Evolutionary conservation across 2,113 vertebrate genomes (phyloP), one percentile per base, ranked within the genome.

Genomic region (Pterocles burchelli): DNA sequence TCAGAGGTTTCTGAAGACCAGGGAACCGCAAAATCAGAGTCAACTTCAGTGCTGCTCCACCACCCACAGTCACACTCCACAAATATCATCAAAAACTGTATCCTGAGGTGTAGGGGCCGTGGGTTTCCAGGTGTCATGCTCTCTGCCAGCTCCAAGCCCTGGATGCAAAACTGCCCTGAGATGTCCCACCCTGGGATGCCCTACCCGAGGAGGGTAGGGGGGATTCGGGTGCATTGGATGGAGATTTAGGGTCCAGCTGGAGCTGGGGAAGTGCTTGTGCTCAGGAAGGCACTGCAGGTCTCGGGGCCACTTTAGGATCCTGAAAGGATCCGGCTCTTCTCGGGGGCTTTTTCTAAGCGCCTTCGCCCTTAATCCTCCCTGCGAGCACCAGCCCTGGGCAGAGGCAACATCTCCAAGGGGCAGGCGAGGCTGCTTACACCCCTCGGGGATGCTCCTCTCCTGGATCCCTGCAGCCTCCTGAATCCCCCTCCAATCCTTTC

Each of bases 21-120:
- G 20, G 15, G 48, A 88, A 14, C 36, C 33, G 28, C 51, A 7
- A 87, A 79, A 72, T 24, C 25, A 52, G 28, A 20, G 4, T 33
- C 45, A 79, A 63, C 33, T 29, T 78, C 1, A 24, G 22, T 31
- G 31, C 38, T 72, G n/a, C n/a, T 76, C n/a, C 6, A 0, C 46
- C 2, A 5, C 18, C 18, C 1, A 0, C 0, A 0, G 13, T 51
- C 51, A 82, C 1, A 2, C 22, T 75, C 71, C 57, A 65, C 43
- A n/a, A 51, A 76, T 9, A 72, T 1, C 38, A 73, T 29, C n/a
- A 41, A 46, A 59, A 58, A 11, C 33, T 3, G 1, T 33, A 38
- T 31, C 7, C 41, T 21, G 28, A 87, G 34, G 26, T 22, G 19
- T 5, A 22, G 17, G 46, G 18, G 3, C 16, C 38, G 4, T 10